These are phyloP conservation scores for Willisornis vidua DNA, from an alignment of 2,113 vertebrate species.

Conservation along the genomic window DNA sequence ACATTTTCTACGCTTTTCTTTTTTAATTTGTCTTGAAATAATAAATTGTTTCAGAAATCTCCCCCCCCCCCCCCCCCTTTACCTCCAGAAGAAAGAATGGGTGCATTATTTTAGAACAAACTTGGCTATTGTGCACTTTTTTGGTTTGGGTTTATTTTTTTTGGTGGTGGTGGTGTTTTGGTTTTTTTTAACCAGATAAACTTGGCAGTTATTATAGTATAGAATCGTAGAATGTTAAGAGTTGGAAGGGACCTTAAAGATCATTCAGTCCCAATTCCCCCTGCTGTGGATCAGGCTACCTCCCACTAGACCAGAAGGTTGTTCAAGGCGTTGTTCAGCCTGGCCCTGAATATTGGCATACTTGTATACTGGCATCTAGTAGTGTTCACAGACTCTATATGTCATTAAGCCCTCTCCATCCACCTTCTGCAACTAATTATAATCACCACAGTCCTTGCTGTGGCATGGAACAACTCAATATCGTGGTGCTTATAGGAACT, in stretches of 20 bases:
- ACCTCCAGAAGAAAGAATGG: background rate
- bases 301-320: background rate
- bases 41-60: background rate
- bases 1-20: background rate
- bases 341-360: background rate
- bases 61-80: background rate
- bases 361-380: background rate
- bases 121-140: background rate
- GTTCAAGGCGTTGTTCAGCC: background rate
- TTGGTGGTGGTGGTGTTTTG: too few relatives aligned
- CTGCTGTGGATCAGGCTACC: background rate
- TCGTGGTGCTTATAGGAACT: background rate
- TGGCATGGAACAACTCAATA: background rate
- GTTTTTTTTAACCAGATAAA: background rate
- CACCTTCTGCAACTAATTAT: background rate
- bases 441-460: background rate
- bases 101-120: background rate
- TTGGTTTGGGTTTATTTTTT: background rate
- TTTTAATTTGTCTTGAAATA: conserved; percentile 23
- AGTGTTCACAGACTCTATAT: fast-evolving
- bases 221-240: background rate
- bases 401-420: background rate
- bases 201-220: background rate
- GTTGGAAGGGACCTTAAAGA: background rate
- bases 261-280: background rate